Evolutionary conservation across 2,888 invertebrate genomes (phyloP).

Genomic region (Epinotia ramella): DNA sequence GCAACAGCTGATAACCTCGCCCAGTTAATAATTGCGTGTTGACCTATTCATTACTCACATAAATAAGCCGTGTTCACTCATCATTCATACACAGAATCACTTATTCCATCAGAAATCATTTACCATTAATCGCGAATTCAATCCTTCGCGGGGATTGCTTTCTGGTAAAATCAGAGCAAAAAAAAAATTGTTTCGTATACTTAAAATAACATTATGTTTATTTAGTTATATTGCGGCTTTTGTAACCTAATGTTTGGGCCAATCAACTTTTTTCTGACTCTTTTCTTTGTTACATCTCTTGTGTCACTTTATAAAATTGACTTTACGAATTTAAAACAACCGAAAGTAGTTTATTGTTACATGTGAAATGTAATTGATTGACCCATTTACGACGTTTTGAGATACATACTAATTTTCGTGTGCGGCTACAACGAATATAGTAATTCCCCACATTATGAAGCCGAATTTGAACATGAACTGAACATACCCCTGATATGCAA

Average conservation of each 20-base stretch:
- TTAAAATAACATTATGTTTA: neutral
- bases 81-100: too few species aligned
- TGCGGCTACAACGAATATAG: neutral
- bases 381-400: neutral
- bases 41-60: constrained; percentile 31
- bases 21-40: constrained; percentile 30
- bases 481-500: neutral
- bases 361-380: too few species aligned
- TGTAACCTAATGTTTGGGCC: neutral
- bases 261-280: too few species aligned
- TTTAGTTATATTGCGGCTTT: neutral
- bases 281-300: too few species aligned
- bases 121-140: too few species aligned
- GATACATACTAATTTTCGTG: neutral
- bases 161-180: too few species aligned
- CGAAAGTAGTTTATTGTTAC: too few species aligned
- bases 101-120: too few species aligned
- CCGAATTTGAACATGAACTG: neutral
- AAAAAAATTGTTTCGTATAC: too few species aligned
- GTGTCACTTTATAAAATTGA: too few species aligned
- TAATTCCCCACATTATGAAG: constrained; percentile 2
- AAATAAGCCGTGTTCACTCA: constrained; percentile 6
- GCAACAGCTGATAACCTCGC: constrained; percentile 24
- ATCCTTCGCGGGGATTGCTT: too few species aligned
- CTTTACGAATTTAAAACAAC: too few species aligned